Evolutionary conservation across 2,797 vertebrate genomes (phyloP).

Genomic region (Lindbergichthys nudifrons): DNA sequence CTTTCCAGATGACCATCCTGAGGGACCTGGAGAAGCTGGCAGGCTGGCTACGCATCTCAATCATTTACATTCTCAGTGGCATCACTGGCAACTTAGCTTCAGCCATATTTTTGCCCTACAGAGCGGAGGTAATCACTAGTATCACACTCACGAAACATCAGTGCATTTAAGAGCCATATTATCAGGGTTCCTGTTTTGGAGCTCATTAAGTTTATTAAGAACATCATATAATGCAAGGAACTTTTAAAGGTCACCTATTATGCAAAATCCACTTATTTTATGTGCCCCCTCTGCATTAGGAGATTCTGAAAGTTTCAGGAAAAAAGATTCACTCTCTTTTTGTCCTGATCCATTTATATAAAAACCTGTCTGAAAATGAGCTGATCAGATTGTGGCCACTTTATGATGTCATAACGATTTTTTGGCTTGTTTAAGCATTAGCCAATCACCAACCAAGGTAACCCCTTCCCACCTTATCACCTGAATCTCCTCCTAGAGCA

Average conservation of each 20-base stretch:
- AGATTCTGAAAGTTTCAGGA: too few relatives aligned
- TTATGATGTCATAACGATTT: too few relatives aligned
- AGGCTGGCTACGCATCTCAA: slow-evolving; percentile 97
- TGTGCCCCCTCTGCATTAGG: too few relatives aligned
- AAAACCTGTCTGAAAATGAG: too few relatives aligned
- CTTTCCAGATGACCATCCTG: slow-evolving; percentile 98
- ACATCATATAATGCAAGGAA: neutral
- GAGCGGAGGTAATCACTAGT: slow-evolving; percentile 81
- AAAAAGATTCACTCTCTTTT: too few relatives aligned
- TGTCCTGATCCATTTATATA: too few relatives aligned
- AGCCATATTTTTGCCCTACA: slow-evolving; percentile 91
- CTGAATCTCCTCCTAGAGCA: too few relatives aligned
- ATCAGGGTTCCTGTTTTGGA: neutral
- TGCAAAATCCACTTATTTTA: too few relatives aligned
- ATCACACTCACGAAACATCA: neutral
- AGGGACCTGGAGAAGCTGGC: slow-evolving; percentile 97
- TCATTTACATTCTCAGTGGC: slow-evolving; percentile 97
- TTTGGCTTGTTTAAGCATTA: too few relatives aligned
- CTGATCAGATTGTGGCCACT: too few relatives aligned
- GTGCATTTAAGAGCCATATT: neutral
- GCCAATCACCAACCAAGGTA: too few relatives aligned
- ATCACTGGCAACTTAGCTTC: slow-evolving; percentile 97
- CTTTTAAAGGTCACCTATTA: neutral
- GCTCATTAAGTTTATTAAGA: neutral
- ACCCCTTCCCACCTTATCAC: too few relatives aligned